phyloP scores from a whole-genome alignment of 2,888 invertebrate genomes.

The Leptopilina myrica region DNA sequence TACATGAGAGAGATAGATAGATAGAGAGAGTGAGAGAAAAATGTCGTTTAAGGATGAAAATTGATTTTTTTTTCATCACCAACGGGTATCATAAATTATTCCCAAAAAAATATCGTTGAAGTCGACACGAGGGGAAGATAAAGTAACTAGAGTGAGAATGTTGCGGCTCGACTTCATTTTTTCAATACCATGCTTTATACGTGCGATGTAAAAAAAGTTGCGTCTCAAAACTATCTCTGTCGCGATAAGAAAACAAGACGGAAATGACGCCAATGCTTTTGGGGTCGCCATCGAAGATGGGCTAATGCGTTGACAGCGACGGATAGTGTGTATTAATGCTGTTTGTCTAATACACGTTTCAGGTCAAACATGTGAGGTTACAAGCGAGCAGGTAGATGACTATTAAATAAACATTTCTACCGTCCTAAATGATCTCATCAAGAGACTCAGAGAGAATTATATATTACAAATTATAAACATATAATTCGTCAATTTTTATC shows the following conservation, averaged over 20 bases:
- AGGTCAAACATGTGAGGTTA: constrained; percentile 61
- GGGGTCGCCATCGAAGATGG: constrained; percentile 16
- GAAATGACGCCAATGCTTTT: constrained; percentile 45
- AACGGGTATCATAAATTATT: constrained; percentile 17
- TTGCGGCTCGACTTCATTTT: not conserved
- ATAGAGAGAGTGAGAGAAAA: not conserved
- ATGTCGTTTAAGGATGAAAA: not conserved
- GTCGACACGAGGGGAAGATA: constrained; percentile 11
- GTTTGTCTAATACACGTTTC: constrained; percentile 65
- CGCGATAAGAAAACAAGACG: constrained; percentile 40
- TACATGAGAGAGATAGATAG: too few species aligned
- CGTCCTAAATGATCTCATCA: constrained; percentile 43
- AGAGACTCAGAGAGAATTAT: not conserved
- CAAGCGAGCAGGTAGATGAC: constrained; percentile 65
- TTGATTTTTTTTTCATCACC: constrained; percentile 3
- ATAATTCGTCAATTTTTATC: too few species aligned
- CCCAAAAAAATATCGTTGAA: constrained; percentile 7
- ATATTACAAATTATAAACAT: too few species aligned
- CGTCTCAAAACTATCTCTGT: constrained; percentile 13
- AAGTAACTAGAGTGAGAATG: constrained; percentile 21
- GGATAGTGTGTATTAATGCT: constrained; percentile 65
- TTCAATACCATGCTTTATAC: not conserved
- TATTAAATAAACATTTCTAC: constrained; percentile 68
- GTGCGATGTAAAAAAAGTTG: not conserved
- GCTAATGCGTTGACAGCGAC: constrained; percentile 42